Evolutionary conservation across 2,113 vertebrate genomes (phyloP).

Genomic region (Columba janthina): DNA sequence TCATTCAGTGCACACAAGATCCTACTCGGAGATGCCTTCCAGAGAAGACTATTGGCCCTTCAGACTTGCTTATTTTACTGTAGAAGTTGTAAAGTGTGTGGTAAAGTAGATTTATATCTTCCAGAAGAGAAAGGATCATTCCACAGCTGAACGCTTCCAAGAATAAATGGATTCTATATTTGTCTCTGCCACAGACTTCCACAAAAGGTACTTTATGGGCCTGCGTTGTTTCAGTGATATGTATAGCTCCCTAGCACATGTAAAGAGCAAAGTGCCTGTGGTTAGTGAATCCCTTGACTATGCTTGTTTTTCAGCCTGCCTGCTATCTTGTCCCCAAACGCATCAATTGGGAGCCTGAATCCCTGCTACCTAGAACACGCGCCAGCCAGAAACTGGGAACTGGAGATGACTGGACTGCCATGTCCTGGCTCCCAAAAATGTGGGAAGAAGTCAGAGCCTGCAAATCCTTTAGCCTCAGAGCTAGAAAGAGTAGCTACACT

Average conservation of each 20-base stretch:
- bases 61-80: background rate
- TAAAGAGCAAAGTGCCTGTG: background rate
- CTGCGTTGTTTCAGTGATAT: background rate
- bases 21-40: background rate
- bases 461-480: background rate
- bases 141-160: background rate
- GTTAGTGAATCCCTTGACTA: background rate
- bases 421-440: background rate
- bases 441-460: background rate
- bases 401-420: background rate
- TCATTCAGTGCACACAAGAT: background rate
- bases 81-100: background rate
- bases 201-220: background rate
- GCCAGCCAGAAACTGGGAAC: background rate
- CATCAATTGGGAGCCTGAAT: background rate
- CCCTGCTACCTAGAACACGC: background rate
- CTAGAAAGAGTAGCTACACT: background rate
- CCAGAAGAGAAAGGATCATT: slow-evolving; percentile 3
- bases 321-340: background rate
- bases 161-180: slow-evolving; percentile 33
- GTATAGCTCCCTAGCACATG: background rate
- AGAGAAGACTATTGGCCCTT: background rate
- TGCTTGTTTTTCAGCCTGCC: background rate
- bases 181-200: slow-evolving; percentile 1
- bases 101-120: slow-evolving; percentile 3